These are phyloP conservation scores for Neoscelio sp. DNA, from an alignment of 2,888 invertebrate species.

Conservation along the genomic window DNA sequence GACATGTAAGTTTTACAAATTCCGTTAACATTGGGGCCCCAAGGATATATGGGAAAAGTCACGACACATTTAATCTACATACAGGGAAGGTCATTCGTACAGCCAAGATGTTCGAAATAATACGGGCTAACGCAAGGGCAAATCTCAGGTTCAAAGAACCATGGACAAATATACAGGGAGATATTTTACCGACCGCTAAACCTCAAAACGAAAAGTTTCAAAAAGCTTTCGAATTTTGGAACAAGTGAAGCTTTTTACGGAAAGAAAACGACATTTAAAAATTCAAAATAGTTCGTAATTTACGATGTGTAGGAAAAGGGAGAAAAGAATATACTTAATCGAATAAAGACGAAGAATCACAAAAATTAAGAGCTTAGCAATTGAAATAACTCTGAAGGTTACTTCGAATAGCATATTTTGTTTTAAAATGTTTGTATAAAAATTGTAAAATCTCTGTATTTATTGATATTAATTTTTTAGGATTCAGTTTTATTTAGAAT, in stretches of 20 bases:
- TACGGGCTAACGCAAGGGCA: constrained; percentile 67
- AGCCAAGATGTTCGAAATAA: constrained; percentile 80
- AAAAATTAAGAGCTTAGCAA: background rate
- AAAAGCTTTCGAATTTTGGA: constrained; percentile 84
- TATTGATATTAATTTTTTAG: constrained; percentile 17
- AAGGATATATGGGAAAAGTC: constrained; percentile 73
- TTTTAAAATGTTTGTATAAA: constrained; percentile 10
- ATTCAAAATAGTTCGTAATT: background rate
- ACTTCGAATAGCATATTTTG: background rate
- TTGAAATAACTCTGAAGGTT: background rate
- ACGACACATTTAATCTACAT: constrained; percentile 63
- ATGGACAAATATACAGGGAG: constrained; percentile 36
- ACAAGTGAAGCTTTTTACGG: constrained; percentile 75
- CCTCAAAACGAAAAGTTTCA: constrained; percentile 80
- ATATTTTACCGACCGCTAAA: constrained; percentile 65
- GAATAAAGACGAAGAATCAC: too few species aligned
- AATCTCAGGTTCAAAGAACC: background rate
- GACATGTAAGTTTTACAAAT: constrained; percentile 73
- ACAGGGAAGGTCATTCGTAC: constrained; percentile 81
- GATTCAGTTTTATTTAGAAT: background rate
- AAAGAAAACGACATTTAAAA: too few species aligned
- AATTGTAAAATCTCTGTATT: constrained; percentile 9
- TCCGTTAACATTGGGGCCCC: constrained; percentile 75
- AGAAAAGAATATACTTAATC: background rate
- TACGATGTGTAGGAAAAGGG: background rate